phyloP scores from a whole-genome alignment of 2,797 vertebrate genomes.

The Anableps anableps region DNA sequence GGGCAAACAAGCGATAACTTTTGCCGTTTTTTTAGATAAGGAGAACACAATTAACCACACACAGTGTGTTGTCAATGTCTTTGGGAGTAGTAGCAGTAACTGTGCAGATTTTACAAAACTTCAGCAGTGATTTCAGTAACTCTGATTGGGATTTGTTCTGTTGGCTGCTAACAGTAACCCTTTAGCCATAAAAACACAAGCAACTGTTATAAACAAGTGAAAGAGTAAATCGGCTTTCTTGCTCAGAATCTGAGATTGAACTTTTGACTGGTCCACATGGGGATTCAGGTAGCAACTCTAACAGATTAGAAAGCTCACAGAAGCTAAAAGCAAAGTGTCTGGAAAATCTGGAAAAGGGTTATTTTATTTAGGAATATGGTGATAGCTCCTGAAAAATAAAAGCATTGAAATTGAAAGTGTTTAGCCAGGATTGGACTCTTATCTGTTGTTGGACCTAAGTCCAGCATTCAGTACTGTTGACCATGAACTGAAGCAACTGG shows the following conservation, averaged over 20 bases:
- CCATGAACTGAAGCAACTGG: too few relatives aligned
- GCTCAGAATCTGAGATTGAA: neutral
- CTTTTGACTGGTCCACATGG: neutral
- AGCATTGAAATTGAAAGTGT: neutral
- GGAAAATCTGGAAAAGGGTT: neutral
- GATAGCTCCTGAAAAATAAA: neutral
- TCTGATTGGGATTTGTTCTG: neutral
- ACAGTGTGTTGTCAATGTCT: too few relatives aligned
- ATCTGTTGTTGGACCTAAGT: neutral
- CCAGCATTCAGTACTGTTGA: too few relatives aligned
- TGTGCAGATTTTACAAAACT: neutral
- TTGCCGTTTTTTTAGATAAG: too few relatives aligned
- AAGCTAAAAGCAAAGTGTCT: neutral
- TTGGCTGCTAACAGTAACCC: neutral
- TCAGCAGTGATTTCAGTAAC: neutral
- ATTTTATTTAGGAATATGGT: neutral
- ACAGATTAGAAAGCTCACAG: neutral
- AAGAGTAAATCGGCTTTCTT: conserved; percentile 1
- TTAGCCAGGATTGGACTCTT: neutral
- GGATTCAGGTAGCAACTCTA: neutral
- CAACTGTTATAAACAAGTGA: neutral
- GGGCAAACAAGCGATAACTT: too few relatives aligned
- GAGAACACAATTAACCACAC: too few relatives aligned
- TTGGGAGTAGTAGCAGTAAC: too few relatives aligned
- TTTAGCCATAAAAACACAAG: neutral